A percentile compares a stretch with the other conserved stretches of the same genome.
phyloP scores from a whole-genome alignment of 64 coral and sea anemone species.

The Montipora foliosa region DNA sequence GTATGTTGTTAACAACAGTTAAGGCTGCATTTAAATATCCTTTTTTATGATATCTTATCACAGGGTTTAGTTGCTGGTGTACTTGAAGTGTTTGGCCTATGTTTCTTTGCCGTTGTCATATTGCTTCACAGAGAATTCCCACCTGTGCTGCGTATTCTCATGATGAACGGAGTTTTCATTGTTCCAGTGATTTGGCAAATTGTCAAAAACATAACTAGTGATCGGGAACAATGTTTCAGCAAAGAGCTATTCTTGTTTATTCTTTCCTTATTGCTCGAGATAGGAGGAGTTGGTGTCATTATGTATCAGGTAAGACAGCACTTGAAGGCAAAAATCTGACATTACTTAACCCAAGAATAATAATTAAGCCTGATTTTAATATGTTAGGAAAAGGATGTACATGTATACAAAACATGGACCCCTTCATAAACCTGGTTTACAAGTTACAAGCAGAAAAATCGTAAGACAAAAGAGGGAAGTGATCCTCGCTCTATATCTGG shows the following conservation, averaged over 20 bases:
- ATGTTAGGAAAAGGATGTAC: too few species aligned
- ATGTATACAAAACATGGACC: too few species aligned
- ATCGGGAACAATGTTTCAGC: not conserved
- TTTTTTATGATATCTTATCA: not conserved
- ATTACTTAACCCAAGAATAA: too few species aligned
- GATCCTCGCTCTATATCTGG: too few species aligned
- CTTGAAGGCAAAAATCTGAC: not conserved
- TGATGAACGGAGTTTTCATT: conserved; percentile 67
- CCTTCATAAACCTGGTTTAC: too few species aligned
- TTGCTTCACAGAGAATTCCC: not conserved
- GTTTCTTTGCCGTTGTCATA: conserved; percentile 37
- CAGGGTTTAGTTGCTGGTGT: conserved; percentile 46
- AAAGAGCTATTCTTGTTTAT: not conserved
- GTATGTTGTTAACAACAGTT: not conserved
- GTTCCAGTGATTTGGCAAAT: conserved; percentile 60
- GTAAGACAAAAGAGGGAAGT: too few species aligned
- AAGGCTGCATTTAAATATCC: not conserved
- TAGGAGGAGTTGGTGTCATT: conserved; percentile 37
- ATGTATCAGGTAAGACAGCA: conserved; percentile 1
- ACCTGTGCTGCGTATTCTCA: conserved; percentile 23
- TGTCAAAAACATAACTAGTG: not conserved
- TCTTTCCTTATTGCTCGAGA: conserved; percentile 7
- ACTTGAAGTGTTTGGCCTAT: conserved; percentile 75
- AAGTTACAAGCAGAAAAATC: too few species aligned
- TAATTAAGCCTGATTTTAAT: too few species aligned